Evolutionary conservation across 2,113 vertebrate genomes (phyloP), one percentile per base, ranked within the genome.

Genomic region (Phylloscopus whistleri): DNA sequence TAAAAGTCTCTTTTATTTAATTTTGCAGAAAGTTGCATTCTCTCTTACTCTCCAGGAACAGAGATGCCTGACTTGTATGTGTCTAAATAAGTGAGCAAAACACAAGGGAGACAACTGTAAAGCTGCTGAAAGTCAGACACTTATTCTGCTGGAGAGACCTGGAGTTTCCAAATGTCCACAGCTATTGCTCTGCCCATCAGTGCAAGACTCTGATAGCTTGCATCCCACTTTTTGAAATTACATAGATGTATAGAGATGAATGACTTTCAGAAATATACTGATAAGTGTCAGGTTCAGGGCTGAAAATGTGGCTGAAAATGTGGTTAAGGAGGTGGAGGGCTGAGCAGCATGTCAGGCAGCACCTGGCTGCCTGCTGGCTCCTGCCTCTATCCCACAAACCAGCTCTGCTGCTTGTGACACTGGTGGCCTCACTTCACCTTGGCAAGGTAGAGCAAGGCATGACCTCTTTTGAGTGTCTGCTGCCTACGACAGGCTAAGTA

Each of bases 351-450:
- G 35, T 41, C 3, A 1, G 31, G 26, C 60, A 68, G 69, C 48
- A 39, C 17, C 16, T 1, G 4, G 19, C 43, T 75, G 31, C 35
- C 39, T 0, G 0, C 12, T 52, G 27, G 15, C 35, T 84, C n/a
- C 9, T 0, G 1, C 43, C 52, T 64, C 46, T 35, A 31, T 53
- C 3, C 13, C 41, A 44, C 39, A 70, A 31, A 89, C 31, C 48
- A 39, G 58, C 43, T 63, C 55, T 69, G 37, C 33, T 21, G 24
- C 67, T 60, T 66, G n/a, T 4, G 4, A 14, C 30, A 13, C 3
- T 24, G 52, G 26, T 41, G 70, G 26, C 49, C 49, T 72, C 18
- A 20, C 41, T 68, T 92, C 16, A 64, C 48, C 53, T 68, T 24
- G 53, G n/a, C 44, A 72, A 60, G 10, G 15, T 0, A 24, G 60